A percentile compares a stretch with the other conserved stretches of the same genome.
Conservation (phyloP, 1,140 invertebrate genomes). For the Capitella teleta region DNA sequence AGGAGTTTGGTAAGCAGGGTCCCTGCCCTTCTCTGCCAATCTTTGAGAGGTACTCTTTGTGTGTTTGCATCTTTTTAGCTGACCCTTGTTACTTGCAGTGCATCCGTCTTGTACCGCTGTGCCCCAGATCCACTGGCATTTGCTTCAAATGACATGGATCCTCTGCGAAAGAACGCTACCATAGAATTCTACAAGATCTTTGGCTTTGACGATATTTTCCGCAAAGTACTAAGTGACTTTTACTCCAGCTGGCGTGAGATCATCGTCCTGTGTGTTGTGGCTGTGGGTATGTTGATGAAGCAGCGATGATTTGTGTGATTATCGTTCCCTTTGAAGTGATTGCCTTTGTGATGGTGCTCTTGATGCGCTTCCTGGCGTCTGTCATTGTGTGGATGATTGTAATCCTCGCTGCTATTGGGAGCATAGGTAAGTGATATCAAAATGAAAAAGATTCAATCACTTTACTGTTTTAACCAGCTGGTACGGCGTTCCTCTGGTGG, state of each 20-base stretch:
- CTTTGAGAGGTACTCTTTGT: slow-evolving; percentile 22
- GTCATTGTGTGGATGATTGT: slow-evolving; percentile 79
- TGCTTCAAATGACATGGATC: not conserved
- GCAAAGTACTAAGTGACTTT: slow-evolving; percentile 75
- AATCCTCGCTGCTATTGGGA: slow-evolving; percentile 60
- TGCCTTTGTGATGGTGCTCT: slow-evolving; percentile 67
- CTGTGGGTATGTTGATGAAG: slow-evolving; percentile 57
- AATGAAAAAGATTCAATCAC: not conserved
- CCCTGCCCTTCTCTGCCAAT: slow-evolving; percentile 31
- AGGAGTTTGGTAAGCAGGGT: slow-evolving; percentile 16
- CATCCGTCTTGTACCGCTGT: slow-evolving; percentile 73
- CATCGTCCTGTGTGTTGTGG: slow-evolving; percentile 64
- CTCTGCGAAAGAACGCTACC: slow-evolving; percentile 45
- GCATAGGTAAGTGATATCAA: slow-evolving; percentile 48
- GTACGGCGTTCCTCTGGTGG: slow-evolving; percentile 75
- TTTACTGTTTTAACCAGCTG: slow-evolving; percentile 40
- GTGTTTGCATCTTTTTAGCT: not conserved
- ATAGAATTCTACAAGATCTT: slow-evolving; percentile 60
- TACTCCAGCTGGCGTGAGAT: slow-evolving; percentile 70
- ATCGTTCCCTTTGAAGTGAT: slow-evolving; percentile 51
- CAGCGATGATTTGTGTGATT: not conserved
- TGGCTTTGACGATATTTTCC: slow-evolving; percentile 69
- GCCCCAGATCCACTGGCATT: slow-evolving; percentile 48
- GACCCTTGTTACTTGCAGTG: slow-evolving; percentile 27
- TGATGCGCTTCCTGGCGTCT: slow-evolving; percentile 70